Base-by-base conservation (phyloP, 2,113 vertebrate genomes). In the Urocolius indicus region DNA sequence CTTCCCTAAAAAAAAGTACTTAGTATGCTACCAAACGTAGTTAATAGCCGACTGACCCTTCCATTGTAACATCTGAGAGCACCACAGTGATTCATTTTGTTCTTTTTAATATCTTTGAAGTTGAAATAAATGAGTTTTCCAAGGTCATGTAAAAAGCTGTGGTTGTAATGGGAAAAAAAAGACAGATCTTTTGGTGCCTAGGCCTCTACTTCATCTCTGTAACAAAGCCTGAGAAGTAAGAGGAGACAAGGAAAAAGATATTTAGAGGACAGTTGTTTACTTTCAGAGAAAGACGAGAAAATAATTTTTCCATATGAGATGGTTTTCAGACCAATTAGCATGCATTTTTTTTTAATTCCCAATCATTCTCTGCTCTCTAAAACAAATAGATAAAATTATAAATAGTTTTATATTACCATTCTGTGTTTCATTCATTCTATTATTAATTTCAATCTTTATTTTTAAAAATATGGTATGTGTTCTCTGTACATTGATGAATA, bases 61-160 rank as follows among this genome's bases (percentile, higher is more conserved):
- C 54, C 34, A 55, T 87, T 68, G 65, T 29, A 90, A 27, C 62
- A 69, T 91, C 54, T 43, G 46, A 90, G 72, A 51, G 58, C 62
- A 95, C 27, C 20, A 82, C n/a, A 79, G 51, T 62, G 63, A 90
- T 93, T 90, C 73, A 85, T 92, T 95, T 95, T 90, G 66, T 80
- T 62, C 67, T 94, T 32, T 41, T 15, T 73, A 10, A 6, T 85
- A 71, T 67, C 82, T 95, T 97, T 96, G 95, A 96, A 96, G 94
- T 63, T 59, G 63, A 90, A 34, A 93, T 86, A 81, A 97, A 93
- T 84, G 65, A 90, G 43, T 80, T 78, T 72, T 78, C 61, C 72
- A 63, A 77, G 76, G 83, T 84, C 88, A 92, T 74, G 69, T 59
- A 51, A 95, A 93, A 91, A 75, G 16, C 46, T 81, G 67, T 55